Evolutionary conservation across 2,113 vertebrate species (phyloP).

Genomic region (Perca schrenkii): DNA sequence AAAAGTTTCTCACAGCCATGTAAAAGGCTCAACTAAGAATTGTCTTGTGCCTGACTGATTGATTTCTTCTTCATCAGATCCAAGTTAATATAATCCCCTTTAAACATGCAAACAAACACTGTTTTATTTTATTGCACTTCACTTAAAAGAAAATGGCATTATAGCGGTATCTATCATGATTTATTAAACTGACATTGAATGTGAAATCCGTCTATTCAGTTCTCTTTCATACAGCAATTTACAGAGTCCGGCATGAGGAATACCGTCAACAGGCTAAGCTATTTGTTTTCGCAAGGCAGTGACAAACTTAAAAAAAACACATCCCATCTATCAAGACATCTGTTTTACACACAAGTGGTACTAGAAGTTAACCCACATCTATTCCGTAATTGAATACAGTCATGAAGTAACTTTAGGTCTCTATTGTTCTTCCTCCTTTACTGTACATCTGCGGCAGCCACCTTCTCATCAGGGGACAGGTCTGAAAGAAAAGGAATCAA

Average conservation of each 20-base stretch:
- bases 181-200: background rate
- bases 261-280: background rate
- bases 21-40: background rate
- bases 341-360: background rate
- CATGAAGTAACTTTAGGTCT: conserved; percentile 12
- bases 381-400: too few species aligned
- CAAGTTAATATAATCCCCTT: background rate
- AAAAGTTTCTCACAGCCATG: conserved; percentile 5
- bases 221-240: background rate
- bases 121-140: background rate
- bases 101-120: background rate
- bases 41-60: background rate
- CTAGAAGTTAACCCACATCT: background rate
- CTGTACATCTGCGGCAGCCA: background rate
- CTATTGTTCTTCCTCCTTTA: conserved; percentile 18
- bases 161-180: background rate
- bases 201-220: background rate
- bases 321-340: background rate
- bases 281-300: background rate
- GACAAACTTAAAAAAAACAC: background rate
- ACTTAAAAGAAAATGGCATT: background rate
- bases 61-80: background rate
- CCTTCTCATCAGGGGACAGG: conserved; percentile 41
- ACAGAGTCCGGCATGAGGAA: background rate
- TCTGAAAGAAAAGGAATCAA: conserved; percentile 52